Percentiles rank a stretch among this genome's conserved stretches.
Conservation (phyloP, 1,140 invertebrate genomes). For the Chelonus insularis region DNA sequence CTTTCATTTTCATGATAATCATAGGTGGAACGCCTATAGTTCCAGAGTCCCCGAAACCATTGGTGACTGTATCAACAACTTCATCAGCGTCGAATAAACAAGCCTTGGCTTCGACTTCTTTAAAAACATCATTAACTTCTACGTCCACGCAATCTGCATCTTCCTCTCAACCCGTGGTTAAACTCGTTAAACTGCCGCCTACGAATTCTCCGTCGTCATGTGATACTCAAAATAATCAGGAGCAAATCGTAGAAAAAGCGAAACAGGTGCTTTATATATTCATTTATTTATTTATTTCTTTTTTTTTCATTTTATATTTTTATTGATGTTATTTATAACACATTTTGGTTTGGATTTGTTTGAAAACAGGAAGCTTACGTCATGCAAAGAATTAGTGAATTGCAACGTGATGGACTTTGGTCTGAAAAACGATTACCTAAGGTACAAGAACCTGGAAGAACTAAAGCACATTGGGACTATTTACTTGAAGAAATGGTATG, state of each 20-base stretch:
- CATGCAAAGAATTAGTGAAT: constrained; percentile 85
- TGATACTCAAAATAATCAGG: constrained; percentile 62
- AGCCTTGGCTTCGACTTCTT: constrained; percentile 22
- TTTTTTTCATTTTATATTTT: constrained; percentile 18
- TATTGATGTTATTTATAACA: no score
- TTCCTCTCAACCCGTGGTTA: constrained; percentile 59
- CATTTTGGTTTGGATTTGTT: constrained; percentile 27
- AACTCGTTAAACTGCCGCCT: constrained; percentile 51
- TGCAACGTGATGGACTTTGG: constrained; percentile 91
- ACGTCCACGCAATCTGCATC: constrained; percentile 29
- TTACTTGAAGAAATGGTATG: constrained; percentile 98
- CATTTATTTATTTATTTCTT: neutral
- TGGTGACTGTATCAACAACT: neutral
- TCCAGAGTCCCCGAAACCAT: constrained; percentile 49
- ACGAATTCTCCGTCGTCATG: constrained; percentile 40
- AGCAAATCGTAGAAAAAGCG: constrained; percentile 85
- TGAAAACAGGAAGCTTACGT: constrained; percentile 80
- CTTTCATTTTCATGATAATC: constrained; percentile 33
- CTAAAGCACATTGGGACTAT: constrained; percentile 99
- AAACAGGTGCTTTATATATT: constrained; percentile 68
- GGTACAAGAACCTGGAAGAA: constrained; percentile 83
- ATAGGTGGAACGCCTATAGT: constrained; percentile 63
- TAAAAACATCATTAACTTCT: constrained; percentile 12
- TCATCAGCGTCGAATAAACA: constrained; percentile 3
- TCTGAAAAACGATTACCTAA: constrained; percentile 89